These are phyloP conservation scores for Hippolais icterina DNA, from an alignment of 2,113 vertebrate genomes.

Conservation along the genomic window DNA sequence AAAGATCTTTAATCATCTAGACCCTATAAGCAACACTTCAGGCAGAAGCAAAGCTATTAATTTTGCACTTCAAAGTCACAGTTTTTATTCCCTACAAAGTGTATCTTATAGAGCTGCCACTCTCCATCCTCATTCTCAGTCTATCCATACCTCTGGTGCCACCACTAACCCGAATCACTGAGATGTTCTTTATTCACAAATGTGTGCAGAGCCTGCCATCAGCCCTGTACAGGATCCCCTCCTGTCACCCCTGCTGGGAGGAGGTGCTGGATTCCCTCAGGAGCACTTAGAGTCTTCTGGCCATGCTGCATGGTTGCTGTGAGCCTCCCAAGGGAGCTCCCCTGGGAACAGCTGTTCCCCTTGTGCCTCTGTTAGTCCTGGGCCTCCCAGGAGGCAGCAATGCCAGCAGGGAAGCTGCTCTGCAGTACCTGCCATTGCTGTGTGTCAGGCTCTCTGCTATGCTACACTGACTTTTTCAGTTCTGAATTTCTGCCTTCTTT, in stretches of 20 bases:
- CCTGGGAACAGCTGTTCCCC: neutral
- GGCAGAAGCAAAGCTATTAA: neutral
- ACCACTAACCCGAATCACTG: neutral
- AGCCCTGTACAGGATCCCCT: neutral
- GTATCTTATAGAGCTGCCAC: neutral
- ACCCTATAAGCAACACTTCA: neutral
- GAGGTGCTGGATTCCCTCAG: neutral
- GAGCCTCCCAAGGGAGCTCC: neutral
- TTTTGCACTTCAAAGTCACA: neutral
- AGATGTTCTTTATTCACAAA: neutral
- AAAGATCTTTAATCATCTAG: neutral
- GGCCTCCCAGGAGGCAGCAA: neutral
- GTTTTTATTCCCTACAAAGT: neutral
- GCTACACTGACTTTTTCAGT: fast-evolving
- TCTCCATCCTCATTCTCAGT: neutral
- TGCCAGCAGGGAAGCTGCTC: neutral
- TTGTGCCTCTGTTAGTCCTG: neutral
- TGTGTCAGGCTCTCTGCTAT: fast-evolving
- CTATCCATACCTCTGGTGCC: neutral
- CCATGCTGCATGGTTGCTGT: fast-evolving
- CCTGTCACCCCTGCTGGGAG: neutral
- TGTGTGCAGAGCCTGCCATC: neutral
- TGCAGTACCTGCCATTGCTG: neutral
- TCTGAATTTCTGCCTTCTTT: neutral
- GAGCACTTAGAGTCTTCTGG: neutral